These are phyloP conservation scores for Centropus bengalensis DNA, from an alignment of 2,113 vertebrate species.

Conservation along the genomic window DNA sequence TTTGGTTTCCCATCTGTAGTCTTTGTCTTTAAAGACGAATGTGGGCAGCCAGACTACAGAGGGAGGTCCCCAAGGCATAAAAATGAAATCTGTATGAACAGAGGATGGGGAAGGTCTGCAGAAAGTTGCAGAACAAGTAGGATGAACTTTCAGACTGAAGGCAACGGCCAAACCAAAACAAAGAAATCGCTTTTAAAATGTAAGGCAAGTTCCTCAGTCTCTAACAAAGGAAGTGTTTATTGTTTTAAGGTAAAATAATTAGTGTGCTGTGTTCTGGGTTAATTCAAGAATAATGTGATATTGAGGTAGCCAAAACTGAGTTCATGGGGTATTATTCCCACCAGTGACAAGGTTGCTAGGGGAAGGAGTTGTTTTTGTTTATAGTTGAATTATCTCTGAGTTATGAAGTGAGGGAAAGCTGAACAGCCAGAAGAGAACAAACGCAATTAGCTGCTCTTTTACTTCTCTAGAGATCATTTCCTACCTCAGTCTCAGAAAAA, in stretches of 20 bases:
- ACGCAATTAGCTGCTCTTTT: not conserved
- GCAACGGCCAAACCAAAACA: not conserved
- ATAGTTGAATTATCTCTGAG: not conserved
- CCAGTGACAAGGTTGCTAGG: not conserved
- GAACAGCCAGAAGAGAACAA: not conserved
- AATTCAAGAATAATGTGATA: not conserved
- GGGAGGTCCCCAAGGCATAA: not conserved
- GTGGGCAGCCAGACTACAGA: not conserved
- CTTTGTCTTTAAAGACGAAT: not conserved
- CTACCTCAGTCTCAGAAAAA: not conserved
- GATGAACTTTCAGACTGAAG: not conserved
- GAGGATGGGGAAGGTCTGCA: not conserved
- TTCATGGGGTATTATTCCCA: not conserved
- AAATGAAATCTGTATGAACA: not conserved
- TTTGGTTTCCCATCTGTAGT: not conserved
- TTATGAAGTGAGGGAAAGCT: not conserved
- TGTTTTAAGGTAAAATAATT: not conserved
- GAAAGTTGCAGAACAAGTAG: not conserved
- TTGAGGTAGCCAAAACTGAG: not conserved
- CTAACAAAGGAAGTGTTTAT: not conserved
- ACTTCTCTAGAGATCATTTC: not conserved
- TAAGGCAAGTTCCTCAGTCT: not conserved
- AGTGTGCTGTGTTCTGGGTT: not conserved
- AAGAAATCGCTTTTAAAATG: not conserved
- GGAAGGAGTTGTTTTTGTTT: slow-evolving; percentile 10